A percentile compares a stretch with the other conserved stretches of the same genome.
Conservation (phyloP, 2,113 vertebrate species). For the Nothoprocta perdicaria region DNA sequence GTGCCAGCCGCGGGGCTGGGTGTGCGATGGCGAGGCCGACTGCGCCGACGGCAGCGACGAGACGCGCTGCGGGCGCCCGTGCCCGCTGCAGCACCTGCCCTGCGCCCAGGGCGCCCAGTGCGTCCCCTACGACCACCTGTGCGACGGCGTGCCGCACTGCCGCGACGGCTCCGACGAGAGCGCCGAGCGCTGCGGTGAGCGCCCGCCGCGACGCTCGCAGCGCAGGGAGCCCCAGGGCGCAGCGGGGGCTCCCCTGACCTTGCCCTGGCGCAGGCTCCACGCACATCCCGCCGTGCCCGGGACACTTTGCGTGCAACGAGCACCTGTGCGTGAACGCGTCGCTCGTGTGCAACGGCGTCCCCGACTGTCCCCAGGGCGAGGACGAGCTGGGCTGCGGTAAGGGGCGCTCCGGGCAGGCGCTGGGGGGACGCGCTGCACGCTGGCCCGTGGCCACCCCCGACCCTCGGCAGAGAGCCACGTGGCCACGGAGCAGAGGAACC, state of each 20-base stretch:
- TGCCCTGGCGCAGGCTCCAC: constrained; percentile 71
- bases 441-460: neutral
- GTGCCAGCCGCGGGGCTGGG: constrained; percentile 87
- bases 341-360: constrained; percentile 78
- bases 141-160: constrained; percentile 87
- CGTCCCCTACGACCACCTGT: constrained; percentile 77
- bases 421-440: neutral
- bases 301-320: constrained; percentile 80
- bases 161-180: constrained; percentile 86
- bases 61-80: constrained; percentile 74
- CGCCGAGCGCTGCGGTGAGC: constrained; percentile 68
- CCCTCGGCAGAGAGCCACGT: neutral
- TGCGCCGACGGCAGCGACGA: constrained; percentile 86
- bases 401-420: neutral
- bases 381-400: constrained; percentile 85
- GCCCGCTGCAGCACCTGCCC: constrained; percentile 69
- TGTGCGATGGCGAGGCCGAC: constrained; percentile 88
- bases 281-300: constrained; percentile 77
- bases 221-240: too few relatives aligned
- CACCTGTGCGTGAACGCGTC: constrained; percentile 81
- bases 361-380: constrained; percentile 81
- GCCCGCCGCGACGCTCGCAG: neutral
- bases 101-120: constrained; percentile 81
- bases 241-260: too few relatives aligned
- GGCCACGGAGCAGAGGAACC: constrained; percentile 37